Conservation (phyloP, 2,888 invertebrate genomes). For the Lymantria monacha region DNA sequence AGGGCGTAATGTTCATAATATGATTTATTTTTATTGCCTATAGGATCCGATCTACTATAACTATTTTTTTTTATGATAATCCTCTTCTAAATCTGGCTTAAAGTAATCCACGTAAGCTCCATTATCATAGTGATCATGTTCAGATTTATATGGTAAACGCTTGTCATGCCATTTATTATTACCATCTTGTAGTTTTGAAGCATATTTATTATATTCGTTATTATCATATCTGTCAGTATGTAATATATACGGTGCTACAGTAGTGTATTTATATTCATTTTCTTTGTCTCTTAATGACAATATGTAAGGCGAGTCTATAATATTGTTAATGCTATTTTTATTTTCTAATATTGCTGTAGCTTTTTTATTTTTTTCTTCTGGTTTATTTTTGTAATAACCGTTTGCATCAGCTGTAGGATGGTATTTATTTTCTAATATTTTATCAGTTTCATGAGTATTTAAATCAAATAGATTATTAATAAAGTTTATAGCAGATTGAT, state of each 20-base stretch:
- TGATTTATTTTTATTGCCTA: too few species aligned
- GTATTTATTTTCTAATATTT: neutral
- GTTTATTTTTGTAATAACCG: neutral
- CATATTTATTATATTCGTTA: neutral
- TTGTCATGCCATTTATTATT: neutral
- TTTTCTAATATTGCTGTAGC: neutral
- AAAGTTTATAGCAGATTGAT: constrained; percentile 12
- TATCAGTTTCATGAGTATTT: neutral
- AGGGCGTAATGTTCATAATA: too few species aligned
- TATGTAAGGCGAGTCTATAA: neutral
- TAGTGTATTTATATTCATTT: neutral
- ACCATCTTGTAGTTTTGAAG: neutral
- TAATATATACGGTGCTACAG: neutral
- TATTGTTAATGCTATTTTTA: neutral
- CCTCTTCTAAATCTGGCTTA: too few species aligned
- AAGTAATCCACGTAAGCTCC: neutral
- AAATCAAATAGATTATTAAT: constrained; percentile 16
- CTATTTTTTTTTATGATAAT: too few species aligned
- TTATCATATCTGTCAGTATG: neutral
- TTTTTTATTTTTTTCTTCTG: neutral
- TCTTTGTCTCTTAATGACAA: neutral
- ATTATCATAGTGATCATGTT: constrained; percentile 1
- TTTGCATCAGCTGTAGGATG: constrained; percentile 7
- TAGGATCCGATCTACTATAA: too few species aligned
- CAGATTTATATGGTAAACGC: neutral